Conservation (phyloP, 2,888 invertebrate genomes). For the Beris chalybata region DNA sequence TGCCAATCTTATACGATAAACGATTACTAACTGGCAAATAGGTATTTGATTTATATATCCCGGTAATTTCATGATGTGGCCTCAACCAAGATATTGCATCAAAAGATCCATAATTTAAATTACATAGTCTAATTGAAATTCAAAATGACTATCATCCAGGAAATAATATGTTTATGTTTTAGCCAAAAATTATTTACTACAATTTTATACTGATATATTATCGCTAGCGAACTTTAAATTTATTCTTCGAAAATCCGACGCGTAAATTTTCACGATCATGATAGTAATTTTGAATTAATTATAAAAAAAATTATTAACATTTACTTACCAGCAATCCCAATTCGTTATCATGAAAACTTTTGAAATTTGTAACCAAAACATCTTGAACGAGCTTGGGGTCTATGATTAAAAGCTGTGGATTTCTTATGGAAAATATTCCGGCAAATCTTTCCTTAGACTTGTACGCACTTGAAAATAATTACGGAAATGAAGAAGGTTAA, state of each 20-base stretch:
- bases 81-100: too few relatives aligned
- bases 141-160: constrained; percentile 49
- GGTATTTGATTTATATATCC: too few relatives aligned
- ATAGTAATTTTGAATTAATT: too few relatives aligned
- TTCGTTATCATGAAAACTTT: constrained; percentile 48
- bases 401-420: constrained; percentile 51
- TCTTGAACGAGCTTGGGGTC: constrained; percentile 48
- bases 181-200: not conserved
- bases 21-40: too few relatives aligned
- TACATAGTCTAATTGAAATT: too few relatives aligned
- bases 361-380: constrained; percentile 55
- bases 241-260: too few relatives aligned
- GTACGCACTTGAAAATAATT: constrained; percentile 43
- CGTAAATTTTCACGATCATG: too few relatives aligned
- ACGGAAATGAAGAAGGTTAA: not conserved
- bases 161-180: constrained; percentile 30
- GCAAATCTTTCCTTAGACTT: constrained; percentile 48
- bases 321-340: constrained; percentile 8
- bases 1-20: too few relatives aligned
- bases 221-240: too few relatives aligned
- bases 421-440: constrained; percentile 52
- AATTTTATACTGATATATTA: not conserved
- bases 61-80: too few relatives aligned
- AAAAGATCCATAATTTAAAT: too few relatives aligned
- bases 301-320: too few relatives aligned